Conservation (phyloP, 2,797 vertebrate species). For the Hippoglossus hippoglossus region DNA sequence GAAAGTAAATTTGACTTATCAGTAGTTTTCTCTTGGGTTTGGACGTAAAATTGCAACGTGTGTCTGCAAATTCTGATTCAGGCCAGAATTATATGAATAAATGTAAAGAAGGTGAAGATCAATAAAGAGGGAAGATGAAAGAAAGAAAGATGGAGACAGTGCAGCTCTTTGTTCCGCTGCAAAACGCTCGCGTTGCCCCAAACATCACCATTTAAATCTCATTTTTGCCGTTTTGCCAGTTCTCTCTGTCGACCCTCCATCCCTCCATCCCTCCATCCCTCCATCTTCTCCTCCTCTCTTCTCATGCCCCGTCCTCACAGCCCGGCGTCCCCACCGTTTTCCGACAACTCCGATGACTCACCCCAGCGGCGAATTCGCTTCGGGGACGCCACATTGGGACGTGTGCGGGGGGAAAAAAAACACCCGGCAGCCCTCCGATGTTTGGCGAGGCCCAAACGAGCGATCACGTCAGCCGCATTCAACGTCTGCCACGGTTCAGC, state of each 20-base stretch:
- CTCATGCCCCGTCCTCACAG: slow-evolving; percentile 54
- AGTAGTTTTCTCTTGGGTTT: too few species aligned
- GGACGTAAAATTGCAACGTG: too few species aligned
- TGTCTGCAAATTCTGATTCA: too few species aligned
- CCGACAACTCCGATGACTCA: slow-evolving; percentile 67
- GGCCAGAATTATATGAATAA: too few species aligned
- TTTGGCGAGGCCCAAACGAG: background rate
- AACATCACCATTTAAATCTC: slow-evolving; percentile 50
- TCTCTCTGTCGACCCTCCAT: background rate
- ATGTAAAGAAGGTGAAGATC: too few species aligned
- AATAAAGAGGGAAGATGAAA: too few species aligned
- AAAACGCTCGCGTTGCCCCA: slow-evolving; percentile 20
- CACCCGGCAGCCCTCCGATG: too few species aligned
- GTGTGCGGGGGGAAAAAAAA: too few species aligned
- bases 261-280: slow-evolving; percentile 14
- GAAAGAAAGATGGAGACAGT: slow-evolving; percentile 13
- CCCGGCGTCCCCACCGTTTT: slow-evolving; percentile 40
- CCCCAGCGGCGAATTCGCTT: slow-evolving; percentile 56
- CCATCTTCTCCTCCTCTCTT: slow-evolving; percentile 22
- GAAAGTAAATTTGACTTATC: too few species aligned
- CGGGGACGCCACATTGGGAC: slow-evolving; percentile 60
- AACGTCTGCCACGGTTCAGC: slow-evolving; percentile 2
- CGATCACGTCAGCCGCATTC: slow-evolving; percentile 19
- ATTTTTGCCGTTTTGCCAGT: slow-evolving; percentile 35
- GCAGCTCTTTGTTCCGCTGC: slow-evolving; percentile 43